Base-by-base conservation (phyloP, 2,888 invertebrate genomes). In the Drosophila nr. medialis region DNA sequence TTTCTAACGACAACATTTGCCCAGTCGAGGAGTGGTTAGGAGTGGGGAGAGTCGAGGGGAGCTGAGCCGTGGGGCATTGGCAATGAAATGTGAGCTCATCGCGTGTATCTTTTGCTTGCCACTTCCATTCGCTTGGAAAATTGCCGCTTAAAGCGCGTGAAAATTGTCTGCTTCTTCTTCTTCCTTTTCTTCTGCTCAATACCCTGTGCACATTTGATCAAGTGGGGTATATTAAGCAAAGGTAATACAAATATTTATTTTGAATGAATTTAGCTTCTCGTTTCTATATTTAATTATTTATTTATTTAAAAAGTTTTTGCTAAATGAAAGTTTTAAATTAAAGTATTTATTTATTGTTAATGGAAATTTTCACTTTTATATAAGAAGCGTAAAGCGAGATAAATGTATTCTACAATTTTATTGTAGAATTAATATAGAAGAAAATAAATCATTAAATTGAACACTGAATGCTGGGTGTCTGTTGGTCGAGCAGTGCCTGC, bases 81-180 rank as follows among this genome's bases (percentile, higher is more conserved):
- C 86, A 86, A 86, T 88, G 86, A 88, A 88, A 86, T 86, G 89
- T 86, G 86, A 86, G 89, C 86, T 80, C 83, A 85, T 79, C 76
- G 80, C 77, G 80, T 72, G 76, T 69, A 68, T 73, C 67, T 79
- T 76, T 78, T 70, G 64, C 67, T 53, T 68, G 64, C 65, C 80
- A 76, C 72, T 81, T 79, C 76, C 87, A 85, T 71, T 81, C 81
- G 80, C 59, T 68, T 74, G 83, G 81, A 87, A 87, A 87, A 89
- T 87, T 84, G 78, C 76, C 78, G 71, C 65, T 83, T 83, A 83
- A 86, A 70, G 78, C 78, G 84, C 80, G 78, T 80, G 79, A 75
- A 89, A 71, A 79, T 30, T 49, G 75, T 68, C 49, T 67, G 45
- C 40, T 40, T 15, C 45, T 45, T 15, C 7, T 24, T 24, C 45